Base-by-base conservation (phyloP, 1,140 invertebrate genomes). In the Watersipora subatra region DNA sequence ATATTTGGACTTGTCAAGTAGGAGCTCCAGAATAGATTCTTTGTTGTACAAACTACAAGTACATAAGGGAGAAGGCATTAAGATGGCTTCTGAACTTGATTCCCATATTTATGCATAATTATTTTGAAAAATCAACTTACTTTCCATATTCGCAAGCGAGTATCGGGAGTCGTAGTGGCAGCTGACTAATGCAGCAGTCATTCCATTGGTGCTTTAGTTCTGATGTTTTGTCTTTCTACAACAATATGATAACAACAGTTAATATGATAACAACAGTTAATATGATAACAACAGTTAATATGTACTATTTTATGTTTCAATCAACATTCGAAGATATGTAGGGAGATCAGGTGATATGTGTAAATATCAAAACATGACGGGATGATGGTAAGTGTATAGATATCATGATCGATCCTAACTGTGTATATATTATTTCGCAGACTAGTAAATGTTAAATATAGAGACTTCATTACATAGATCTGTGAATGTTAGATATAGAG, bases 171-270 rank as follows among this genome's bases (percentile, higher is more conserved):
- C 89, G 86, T 7, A 99, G 76, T 1, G 86, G 84, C 74, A 93
- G 85, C 74, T 98, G 94, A 12, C 89, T 89, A 61, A 98, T 83
- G 12, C 90, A 87, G 80, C 96, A 99, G 74, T 94, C 89, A 68
- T 87, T 86, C 95, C 95, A 99, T 76, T 90, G 90, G 66, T 92
- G 94, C 3, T 87, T 87, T 34, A 90, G 81, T 74, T 96, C 93
- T 72, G 97, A 86, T 76, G 94, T 92, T 82, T 92, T 91, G 80
- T 94, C 92, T 90, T 93, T 93, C 90, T 93, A 81, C 63, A 84
- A 85, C 75, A 68, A 69, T 70, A 46, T 46, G 7, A 46, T 46
- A 64, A 30, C 15, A 64, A n/a, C 25, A 30, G n/a, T n/a, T 34
- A 61, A 17, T 61, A 64, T 25, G 28, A 24, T 25, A 22, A 61